Conservation (phyloP, 1,140 invertebrate genomes). For the Halesus radiatus region DNA sequence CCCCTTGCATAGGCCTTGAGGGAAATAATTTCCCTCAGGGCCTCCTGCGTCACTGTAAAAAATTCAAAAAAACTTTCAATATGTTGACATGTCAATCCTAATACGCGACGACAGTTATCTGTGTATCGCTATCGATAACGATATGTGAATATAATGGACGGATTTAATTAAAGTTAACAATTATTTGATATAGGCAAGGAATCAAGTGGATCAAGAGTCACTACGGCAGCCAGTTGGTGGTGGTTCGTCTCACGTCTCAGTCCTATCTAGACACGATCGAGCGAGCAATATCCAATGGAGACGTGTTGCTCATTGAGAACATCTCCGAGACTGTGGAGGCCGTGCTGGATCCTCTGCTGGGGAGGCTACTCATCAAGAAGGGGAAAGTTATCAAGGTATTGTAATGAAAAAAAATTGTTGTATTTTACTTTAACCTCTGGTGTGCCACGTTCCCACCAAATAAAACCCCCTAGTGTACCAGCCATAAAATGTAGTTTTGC, state of each 20-base stretch:
- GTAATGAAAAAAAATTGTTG: slow-evolving; percentile 5
- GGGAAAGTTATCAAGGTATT: slow-evolving; percentile 75
- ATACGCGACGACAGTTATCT: too few relatives aligned
- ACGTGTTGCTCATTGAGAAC: slow-evolving; percentile 87
- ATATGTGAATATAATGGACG: neutral
- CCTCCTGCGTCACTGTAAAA: too few relatives aligned
- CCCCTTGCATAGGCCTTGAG: too few relatives aligned
- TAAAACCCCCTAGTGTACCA: too few relatives aligned
- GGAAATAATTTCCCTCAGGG: too few relatives aligned
- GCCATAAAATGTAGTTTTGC: too few relatives aligned
- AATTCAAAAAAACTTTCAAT: too few relatives aligned
- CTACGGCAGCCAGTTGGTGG: slow-evolving; percentile 79
- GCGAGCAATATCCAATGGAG: slow-evolving; percentile 81
- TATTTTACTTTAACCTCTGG: too few relatives aligned
- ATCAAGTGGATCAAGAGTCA: slow-evolving; percentile 96
- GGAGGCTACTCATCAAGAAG: slow-evolving; percentile 89
- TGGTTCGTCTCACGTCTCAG: slow-evolving; percentile 84
- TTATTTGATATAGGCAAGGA: slow-evolving; percentile 75
- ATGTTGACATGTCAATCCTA: too few relatives aligned
- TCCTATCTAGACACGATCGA: slow-evolving; percentile 91
- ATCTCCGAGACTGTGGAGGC: slow-evolving; percentile 92
- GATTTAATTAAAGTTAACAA: too few relatives aligned
- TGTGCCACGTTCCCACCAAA: too few relatives aligned
- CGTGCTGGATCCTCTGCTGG: slow-evolving; percentile 90
- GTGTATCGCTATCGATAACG: too few relatives aligned